Base-by-base conservation (phyloP, 2,797 vertebrate genomes). In the Novumbra hubbsi region DNA sequence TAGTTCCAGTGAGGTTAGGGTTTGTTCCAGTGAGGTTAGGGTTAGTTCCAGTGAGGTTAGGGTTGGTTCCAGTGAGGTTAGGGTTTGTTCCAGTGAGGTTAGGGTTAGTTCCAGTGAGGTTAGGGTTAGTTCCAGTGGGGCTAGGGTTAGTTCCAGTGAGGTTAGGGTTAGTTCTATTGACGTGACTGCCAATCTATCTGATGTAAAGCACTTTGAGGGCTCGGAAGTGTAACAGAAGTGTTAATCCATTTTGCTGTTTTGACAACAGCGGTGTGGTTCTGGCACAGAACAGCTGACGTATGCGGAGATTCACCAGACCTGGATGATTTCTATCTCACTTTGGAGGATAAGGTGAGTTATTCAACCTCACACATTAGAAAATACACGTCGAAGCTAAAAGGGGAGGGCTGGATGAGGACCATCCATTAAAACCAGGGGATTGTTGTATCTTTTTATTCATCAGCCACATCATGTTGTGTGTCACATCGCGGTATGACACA, bases 401-500 rank as follows among this genome's bases (percentile, higher is more conserved):
- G 41, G 83, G 79, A 84, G 80, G 86, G 84, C 82, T 81, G 85
- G 87, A 89, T 86, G 76, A 88, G 90, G 83, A 83, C 81, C 80
- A 87, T 80, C 84, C 79, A 88, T 89, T 89, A 88, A 85, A 83
- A 78, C 72, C 28, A 19, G 77, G 83, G 78, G 83, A 78, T 83
- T 82, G 84, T 85, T 81, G 50, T 83, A 60, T 75, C 45, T 60
- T 78, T 74, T 70, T 21, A 70, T 52, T 38, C 81, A 76, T 80
- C 79, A 70, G 68, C 27, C 49, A 87, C 83, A 66, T 82, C 68
- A 70, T 81, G 85, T 87, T 88, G 90, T 88, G 87, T 90, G 90
- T 91, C 89, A 90, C 73, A 12, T 77, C 74, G 82, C 86, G 85
- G 84, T 83, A 87, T 89, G 88, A 91, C 91, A 90, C 79, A 88